A percentile compares a stretch with the other conserved stretches of the same genome.
phyloP scores from a whole-genome alignment of 2,113 vertebrate species.

The Boulengeromyrus knoepffleri region DNA sequence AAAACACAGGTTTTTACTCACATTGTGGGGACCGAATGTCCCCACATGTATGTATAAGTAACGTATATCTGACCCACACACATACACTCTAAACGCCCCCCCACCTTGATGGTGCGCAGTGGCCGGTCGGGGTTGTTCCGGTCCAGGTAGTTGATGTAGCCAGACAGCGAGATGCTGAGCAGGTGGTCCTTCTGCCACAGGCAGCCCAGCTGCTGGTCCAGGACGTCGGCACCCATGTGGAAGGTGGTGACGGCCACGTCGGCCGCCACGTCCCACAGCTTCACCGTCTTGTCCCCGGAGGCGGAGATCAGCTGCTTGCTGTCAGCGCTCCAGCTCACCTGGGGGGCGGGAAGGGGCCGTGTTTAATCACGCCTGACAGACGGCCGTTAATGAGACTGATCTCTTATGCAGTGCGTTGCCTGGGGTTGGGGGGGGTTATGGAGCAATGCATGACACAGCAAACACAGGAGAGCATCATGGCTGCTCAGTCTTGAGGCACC shows the following conservation, averaged over 20 bases:
- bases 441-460: not conserved
- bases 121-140: slow-evolving; percentile 86
- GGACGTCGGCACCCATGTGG: slow-evolving; percentile 73
- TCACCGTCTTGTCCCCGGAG: slow-evolving; percentile 92
- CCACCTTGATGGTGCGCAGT: slow-evolving; percentile 81
- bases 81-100: not conserved
- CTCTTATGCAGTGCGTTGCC: not conserved
- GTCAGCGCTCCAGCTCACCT: slow-evolving; percentile 86
- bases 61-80: too few relatives aligned
- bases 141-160: slow-evolving; percentile 96
- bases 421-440: not conserved
- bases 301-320: slow-evolving; percentile 84
- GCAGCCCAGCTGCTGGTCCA: slow-evolving; percentile 95
- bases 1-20: too few relatives aligned
- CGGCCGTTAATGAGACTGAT: not conserved
- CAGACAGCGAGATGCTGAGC: slow-evolving; percentile 81
- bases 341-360: not conserved
- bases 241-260: slow-evolving; percentile 78
- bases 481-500: too few relatives aligned
- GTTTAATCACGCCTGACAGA: not conserved
- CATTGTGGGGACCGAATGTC: too few relatives aligned
- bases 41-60: not conserved
- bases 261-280: slow-evolving; percentile 83
- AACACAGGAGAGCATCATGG: not conserved
- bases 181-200: slow-evolving; percentile 90